phyloP scores from a whole-genome alignment of 1,140 invertebrate genomes.

The Zaprionus inermis region DNA sequence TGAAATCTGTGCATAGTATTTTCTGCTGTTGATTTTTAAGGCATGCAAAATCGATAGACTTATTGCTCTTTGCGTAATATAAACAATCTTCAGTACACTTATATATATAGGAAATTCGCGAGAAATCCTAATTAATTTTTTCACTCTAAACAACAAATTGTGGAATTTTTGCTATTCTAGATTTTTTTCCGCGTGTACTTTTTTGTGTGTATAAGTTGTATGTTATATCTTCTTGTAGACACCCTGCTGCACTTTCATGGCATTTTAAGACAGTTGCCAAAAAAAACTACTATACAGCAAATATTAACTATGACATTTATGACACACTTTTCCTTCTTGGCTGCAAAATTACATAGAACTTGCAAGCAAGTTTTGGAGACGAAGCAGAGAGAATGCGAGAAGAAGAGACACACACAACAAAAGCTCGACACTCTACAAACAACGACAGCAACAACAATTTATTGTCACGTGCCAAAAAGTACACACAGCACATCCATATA shows the following conservation, averaged over 20 bases:
- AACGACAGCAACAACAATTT: slow-evolving; percentile 69
- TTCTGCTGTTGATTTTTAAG: too few species aligned
- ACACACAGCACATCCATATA: slow-evolving; percentile 54
- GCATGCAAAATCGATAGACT: too few species aligned
- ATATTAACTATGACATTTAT: slow-evolving; percentile 82
- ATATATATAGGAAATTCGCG: not conserved
- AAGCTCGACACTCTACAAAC: not conserved
- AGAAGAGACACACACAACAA: slow-evolving; percentile 33
- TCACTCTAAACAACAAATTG: too few species aligned
- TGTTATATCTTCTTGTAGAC: not conserved
- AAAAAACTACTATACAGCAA: slow-evolving; percentile 66
- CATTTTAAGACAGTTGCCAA: slow-evolving; percentile 62
- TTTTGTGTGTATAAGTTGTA: not conserved
- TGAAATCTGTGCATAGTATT: too few species aligned
- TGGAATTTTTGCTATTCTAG: not conserved
- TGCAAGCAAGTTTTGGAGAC: slow-evolving; percentile 37
- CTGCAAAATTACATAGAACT: slow-evolving; percentile 48
- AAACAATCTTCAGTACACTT: not conserved
- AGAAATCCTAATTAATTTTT: not conserved
- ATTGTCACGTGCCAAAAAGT: slow-evolving; percentile 79
- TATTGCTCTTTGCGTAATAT: not conserved
- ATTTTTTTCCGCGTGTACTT: not conserved
- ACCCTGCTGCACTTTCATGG: slow-evolving; percentile 34
- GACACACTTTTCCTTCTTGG: slow-evolving; percentile 72
- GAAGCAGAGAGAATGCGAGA: slow-evolving; percentile 24